Evolutionary conservation across 1,140 invertebrate species (phyloP).

Genomic region (Brachionus manjavacas): DNA sequence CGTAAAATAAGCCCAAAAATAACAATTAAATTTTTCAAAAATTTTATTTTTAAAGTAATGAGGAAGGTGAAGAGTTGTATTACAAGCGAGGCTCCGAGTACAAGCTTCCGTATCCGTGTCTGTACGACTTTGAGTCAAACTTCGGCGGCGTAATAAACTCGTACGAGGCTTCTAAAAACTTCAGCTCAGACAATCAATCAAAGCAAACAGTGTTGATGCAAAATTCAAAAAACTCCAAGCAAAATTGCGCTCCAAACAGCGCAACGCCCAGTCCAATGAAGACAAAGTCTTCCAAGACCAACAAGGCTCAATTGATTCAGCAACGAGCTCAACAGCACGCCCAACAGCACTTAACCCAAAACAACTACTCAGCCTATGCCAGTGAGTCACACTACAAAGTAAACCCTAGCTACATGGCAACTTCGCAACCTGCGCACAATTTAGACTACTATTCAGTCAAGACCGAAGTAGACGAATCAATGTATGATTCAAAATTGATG

Average conservation of each 20-base stretch:
- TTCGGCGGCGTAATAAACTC: not conserved
- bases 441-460: conserved; percentile 7
- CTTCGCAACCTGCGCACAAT: not conserved
- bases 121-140: conserved; percentile 56
- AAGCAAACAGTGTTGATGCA: not conserved
- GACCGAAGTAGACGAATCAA: not conserved
- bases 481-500: conserved; percentile 1
- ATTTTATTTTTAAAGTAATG: conserved; percentile 69
- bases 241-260: not conserved
- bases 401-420: not conserved
- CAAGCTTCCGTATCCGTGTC: conserved; percentile 88
- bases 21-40: not conserved
- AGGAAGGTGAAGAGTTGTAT: conserved; percentile 89
- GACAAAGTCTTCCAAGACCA: conserved; percentile 1
- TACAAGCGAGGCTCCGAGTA: conserved; percentile 97
- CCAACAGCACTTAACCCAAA: conserved; percentile 10
- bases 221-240: not conserved
- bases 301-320: conserved; percentile 21
- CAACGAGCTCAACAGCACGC: conserved; percentile 27
- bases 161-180: not conserved
- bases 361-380: not conserved
- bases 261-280: not conserved
- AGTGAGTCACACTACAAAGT: not conserved
- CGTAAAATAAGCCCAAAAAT: conserved; percentile 64
- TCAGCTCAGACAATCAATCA: not conserved